Conservation (phyloP, 1,140 invertebrate genomes). For the Euborellia annulipes region DNA sequence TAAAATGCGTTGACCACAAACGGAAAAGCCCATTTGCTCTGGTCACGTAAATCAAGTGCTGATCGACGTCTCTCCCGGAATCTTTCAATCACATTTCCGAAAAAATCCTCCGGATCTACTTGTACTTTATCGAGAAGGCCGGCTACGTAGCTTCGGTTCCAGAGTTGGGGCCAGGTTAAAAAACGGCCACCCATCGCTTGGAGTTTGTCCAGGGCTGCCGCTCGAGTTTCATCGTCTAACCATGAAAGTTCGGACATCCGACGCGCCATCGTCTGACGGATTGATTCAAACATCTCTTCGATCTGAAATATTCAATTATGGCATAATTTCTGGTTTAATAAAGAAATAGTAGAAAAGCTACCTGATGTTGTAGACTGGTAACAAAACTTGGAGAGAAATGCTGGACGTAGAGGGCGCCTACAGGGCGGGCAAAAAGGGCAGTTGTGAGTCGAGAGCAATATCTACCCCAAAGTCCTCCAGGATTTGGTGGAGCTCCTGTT, state of each 20-base stretch:
- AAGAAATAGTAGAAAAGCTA: background rate
- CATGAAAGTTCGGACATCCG: constrained; percentile 40
- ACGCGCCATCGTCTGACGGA: constrained; percentile 40
- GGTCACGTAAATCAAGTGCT: constrained; percentile 12
- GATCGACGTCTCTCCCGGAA: constrained; percentile 27
- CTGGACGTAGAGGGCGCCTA: constrained; percentile 31
- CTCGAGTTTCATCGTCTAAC: constrained; percentile 42
- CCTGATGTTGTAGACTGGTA: constrained; percentile 22
- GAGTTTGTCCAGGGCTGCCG: constrained; percentile 37
- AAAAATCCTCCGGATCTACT: constrained; percentile 39
- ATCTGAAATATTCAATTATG: constrained; percentile 19
- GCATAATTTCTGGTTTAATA: too few species aligned
- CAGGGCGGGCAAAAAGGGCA: constrained; percentile 25
- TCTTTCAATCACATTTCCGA: constrained; percentile 33
- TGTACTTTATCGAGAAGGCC: constrained; percentile 26
- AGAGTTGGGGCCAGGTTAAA: constrained; percentile 31
- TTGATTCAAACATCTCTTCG: constrained; percentile 36
- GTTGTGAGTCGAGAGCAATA: constrained; percentile 30
- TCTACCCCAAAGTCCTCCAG: constrained; percentile 23
- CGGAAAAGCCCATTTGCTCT: constrained; percentile 29
- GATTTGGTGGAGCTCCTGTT: background rate
- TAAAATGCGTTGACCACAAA: constrained; percentile 42
- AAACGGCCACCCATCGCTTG: constrained; percentile 35
- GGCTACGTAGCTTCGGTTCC: constrained; percentile 25
- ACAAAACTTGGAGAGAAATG: constrained; percentile 29